Conservation (phyloP, 2,888 invertebrate genomes). For the Trissolcus brochymenae region DNA sequence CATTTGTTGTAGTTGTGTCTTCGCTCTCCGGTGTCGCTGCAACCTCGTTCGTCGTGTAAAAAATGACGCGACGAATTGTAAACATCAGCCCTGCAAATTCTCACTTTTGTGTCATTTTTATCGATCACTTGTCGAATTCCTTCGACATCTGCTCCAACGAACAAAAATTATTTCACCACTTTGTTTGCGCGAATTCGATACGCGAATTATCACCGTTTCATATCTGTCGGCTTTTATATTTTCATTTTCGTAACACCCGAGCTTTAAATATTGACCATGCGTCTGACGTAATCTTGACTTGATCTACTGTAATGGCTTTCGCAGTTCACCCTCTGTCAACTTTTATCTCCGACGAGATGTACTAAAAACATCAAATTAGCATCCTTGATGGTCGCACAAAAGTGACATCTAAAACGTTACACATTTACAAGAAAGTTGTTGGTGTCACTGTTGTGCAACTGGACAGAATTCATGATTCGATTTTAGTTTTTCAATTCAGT, state of each 20-base stretch:
- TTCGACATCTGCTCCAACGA: background rate
- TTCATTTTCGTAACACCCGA: too few relatives aligned
- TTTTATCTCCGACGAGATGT: too few relatives aligned
- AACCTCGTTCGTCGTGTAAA: slow-evolving; percentile 10
- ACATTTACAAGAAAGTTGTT: too few relatives aligned
- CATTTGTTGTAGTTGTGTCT: slow-evolving; percentile 31
- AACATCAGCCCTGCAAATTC: slow-evolving; percentile 3
- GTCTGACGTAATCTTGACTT: slow-evolving; percentile 6
- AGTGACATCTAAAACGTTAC: too few relatives aligned
- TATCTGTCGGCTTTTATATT: background rate
- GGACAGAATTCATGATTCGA: too few relatives aligned
- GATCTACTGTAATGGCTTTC: slow-evolving; percentile 5
- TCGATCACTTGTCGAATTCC: slow-evolving; percentile 5
- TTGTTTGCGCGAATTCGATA: slow-evolving; percentile 2
- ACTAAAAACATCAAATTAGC: too few relatives aligned
- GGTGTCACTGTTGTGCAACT: too few relatives aligned
- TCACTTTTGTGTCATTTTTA: slow-evolving; percentile 17
- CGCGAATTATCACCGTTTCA: background rate
- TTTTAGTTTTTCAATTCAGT: too few relatives aligned
- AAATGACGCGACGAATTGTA: slow-evolving; percentile 9
- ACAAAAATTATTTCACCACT: slow-evolving; percentile 3
- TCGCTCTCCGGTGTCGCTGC: slow-evolving; percentile 11
- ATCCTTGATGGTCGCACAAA: too few relatives aligned
- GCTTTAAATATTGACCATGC: slow-evolving; percentile 2
- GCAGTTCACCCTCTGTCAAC: too few relatives aligned